Evolutionary conservation across 2,113 vertebrate genomes (phyloP).

Genomic region (Orcinus orca): DNA sequence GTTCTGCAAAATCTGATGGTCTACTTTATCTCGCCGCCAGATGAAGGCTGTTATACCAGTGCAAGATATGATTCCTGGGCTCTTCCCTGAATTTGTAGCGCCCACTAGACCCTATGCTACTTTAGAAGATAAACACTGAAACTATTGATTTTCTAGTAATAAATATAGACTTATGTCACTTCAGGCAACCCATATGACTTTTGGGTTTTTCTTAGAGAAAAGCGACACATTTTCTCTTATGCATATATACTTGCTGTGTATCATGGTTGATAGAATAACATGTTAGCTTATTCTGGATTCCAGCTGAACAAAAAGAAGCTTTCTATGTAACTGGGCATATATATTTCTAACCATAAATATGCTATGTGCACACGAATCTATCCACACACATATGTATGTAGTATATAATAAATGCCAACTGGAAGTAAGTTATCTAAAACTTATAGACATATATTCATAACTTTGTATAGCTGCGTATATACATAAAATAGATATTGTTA

Average conservation of each 20-base stretch:
- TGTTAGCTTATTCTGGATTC: neutral
- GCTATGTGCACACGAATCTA: neutral
- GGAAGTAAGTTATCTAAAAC: slow-evolving; percentile 24
- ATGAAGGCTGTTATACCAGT: neutral
- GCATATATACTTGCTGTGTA: neutral
- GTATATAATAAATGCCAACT: neutral
- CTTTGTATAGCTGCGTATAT: neutral
- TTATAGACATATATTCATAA: neutral
- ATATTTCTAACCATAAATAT: slow-evolving; percentile 21
- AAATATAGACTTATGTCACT: neutral
- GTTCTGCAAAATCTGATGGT: neutral
- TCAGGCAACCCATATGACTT: neutral
- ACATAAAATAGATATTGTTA: neutral
- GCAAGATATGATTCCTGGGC: neutral
- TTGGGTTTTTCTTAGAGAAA: neutral
- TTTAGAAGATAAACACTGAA: neutral
- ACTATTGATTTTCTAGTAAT: neutral
- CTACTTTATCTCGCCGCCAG: neutral
- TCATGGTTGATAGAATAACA: neutral
- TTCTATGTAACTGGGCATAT: neutral
- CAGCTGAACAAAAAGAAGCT: neutral
- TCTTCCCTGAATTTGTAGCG: neutral
- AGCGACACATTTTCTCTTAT: neutral
- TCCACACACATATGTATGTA: neutral
- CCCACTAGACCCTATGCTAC: too few relatives aligned